Evolutionary conservation across 2,888 invertebrate species (phyloP), one percentile per base, ranked within the genome.

Genomic region (Drosophila yooni): DNA sequence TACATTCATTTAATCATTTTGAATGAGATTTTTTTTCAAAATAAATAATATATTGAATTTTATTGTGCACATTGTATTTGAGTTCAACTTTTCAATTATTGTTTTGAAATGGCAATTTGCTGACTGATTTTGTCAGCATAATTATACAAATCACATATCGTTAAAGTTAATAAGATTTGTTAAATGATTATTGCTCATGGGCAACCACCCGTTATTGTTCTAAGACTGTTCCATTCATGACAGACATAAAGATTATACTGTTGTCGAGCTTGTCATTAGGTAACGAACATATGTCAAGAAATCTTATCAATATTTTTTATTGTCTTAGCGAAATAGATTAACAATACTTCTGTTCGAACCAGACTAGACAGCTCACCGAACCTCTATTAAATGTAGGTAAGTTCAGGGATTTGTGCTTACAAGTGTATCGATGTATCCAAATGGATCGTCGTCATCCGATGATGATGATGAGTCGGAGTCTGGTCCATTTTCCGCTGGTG

Each of bases 341-440:
- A 46, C 40, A 40, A 50, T 0, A 27, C 13, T 48, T 59, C 13
- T 43, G 57, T 15, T 36, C 46, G 34, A 36, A 11, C 10, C 15
- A 34, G 13, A 31, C 58, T 31, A 31, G 31, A 31, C 15, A 46
- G 31, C 57, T 57, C 6, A 21, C 46, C 15, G 21, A 61, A 61
- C 29, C 13, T 29, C 15, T 10, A 7, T 27, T 60, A 15, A 29
- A 13, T 31, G 13, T 40, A 25, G 29, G 38, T 27, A 50, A 10
- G 21, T 15, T 46, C 7, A 15, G 6, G 0, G 13, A 27, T n/a
- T 40, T 61, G 43, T 70, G 88, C 93, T 93, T 93, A 93, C 93
- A 68, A 93, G 87, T 52, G 93, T 93, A 59, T 93, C 93, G 74
- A 92, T 92, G 74, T 92, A 93, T 77, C 91, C 93, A 72, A 93